Conservation (phyloP, 2,888 invertebrate genomes). For the Chrysodeixis includens region DNA sequence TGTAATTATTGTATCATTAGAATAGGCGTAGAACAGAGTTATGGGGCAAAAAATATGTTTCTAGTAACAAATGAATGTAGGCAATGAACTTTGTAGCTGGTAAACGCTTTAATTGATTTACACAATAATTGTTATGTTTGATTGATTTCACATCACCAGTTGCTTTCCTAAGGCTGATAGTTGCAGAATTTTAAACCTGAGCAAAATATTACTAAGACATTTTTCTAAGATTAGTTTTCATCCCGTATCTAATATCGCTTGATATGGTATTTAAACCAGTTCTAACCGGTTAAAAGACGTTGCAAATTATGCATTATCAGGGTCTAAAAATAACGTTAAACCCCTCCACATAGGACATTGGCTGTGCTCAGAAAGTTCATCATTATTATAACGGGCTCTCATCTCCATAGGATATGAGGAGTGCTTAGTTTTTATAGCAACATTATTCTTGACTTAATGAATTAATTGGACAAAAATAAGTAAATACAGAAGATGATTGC, state of each 20-base stretch:
- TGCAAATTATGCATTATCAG: slow-evolving; percentile 50
- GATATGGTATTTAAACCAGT: slow-evolving; percentile 33
- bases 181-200: no score
- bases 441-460: slow-evolving; percentile 48
- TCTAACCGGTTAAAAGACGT: slow-evolving; percentile 45
- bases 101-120: neutral
- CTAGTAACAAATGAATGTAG: neutral
- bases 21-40: neutral
- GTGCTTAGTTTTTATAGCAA: slow-evolving; percentile 48
- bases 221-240: slow-evolving; percentile 40
- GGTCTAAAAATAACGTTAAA: slow-evolving; percentile 48
- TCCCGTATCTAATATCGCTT: slow-evolving; percentile 28
- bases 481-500: slow-evolving; percentile 9
- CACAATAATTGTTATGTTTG: neutral
- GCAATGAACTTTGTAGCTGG: neutral
- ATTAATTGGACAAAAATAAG: slow-evolving; percentile 41
- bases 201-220: slow-evolving; percentile 11
- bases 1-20: slow-evolving; percentile 39
- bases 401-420: slow-evolving; percentile 40
- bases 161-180: no score
- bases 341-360: slow-evolving; percentile 29
- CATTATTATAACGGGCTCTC: slow-evolving; percentile 50
- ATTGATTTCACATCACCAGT: neutral
- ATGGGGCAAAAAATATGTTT: neutral
- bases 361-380: slow-evolving; percentile 38